Conservation (phyloP, 1,140 invertebrate species). For the Pseudomyrmex flavicornis region DNA sequence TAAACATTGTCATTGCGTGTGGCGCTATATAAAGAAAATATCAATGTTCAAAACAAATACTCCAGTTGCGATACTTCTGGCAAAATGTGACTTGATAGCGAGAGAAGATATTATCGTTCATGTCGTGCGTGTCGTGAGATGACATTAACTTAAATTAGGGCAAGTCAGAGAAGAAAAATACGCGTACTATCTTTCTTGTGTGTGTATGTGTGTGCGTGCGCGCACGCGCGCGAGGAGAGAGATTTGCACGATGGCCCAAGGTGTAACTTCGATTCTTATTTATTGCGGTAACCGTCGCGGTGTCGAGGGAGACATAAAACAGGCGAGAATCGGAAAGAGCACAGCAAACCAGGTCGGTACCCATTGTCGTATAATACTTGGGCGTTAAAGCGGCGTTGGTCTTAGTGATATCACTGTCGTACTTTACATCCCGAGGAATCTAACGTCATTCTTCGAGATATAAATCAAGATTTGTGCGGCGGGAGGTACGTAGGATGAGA, state of each 20-base stretch:
- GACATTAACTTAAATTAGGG: constrained; percentile 26
- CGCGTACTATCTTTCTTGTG: constrained; percentile 19
- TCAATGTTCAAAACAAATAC: no score
- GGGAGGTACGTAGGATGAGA: not conserved
- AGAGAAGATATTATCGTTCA: not conserved
- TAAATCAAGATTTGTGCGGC: constrained; percentile 41
- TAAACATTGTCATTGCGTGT: no score
- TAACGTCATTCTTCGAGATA: constrained; percentile 26
- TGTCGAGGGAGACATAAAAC: constrained; percentile 77
- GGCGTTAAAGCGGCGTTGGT: constrained; percentile 52
- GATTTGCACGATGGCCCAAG: constrained; percentile 43
- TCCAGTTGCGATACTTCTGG: no score
- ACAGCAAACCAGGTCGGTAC: constrained; percentile 58
- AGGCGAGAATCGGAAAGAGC: constrained; percentile 77
- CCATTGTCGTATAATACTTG: constrained; percentile 70
- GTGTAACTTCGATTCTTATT: constrained; percentile 74
- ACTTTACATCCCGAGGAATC: constrained; percentile 57
- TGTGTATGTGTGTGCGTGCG: no score
- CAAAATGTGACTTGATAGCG: not conserved
- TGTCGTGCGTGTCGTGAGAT: not conserved
- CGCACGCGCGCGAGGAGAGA: not conserved
- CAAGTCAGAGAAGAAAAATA: constrained; percentile 39
- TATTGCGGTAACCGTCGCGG: constrained; percentile 66
- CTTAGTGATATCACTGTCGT: constrained; percentile 59
- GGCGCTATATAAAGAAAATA: no score